Evolutionary conservation across 2,888 invertebrate species (phyloP), one percentile per base, ranked within the genome.

Genomic region (Lissocephala sabroskyi): DNA sequence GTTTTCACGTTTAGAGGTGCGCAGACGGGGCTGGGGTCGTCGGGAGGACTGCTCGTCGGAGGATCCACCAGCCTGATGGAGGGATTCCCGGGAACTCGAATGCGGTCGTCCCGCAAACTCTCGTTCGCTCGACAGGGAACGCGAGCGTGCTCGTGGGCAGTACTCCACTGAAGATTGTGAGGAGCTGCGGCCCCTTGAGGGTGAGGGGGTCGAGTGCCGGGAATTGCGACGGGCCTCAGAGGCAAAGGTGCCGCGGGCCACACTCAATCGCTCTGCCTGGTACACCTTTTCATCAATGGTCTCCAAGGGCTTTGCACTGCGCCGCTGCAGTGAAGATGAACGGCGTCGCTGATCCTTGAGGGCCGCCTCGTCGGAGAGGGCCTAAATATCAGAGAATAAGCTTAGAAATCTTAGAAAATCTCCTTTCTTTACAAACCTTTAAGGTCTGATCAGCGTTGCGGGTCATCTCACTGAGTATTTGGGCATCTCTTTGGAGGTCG

Each of bases 381-480:
- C 87, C 84, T 87, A 74, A 10, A 16, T 37, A 13, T 5, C 5
- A 11, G 19, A 7, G 3, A 13, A 6, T 33, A 16, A 35, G 35
- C 16, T 30, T 5, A 4, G 16, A 0, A 29, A 40, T 9, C 1
- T 29, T 29, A 17, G n/a, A n/a, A n/a, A n/a, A n/a, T n/a, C n/a
- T n/a, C n/a, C n/a, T n/a, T n/a, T n/a, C n/a, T 17, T 7, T 16
- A 30, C 23, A 44, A 45, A 84, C 84, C 79, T 81, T 83, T 60
- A 88, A 77, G 58, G 88, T 88, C 80, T 88, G 86, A 83, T 89
- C 88, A 49, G 88, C 88, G 41, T 87, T 87, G 67, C 86, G 85
- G 10, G 87, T 87, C 66, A 88, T 83, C 78, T 88, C 88, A 61
- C 86, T 87, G 49, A 88, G 78, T 56, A 88, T 88, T 59, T 77